phyloP scores from a whole-genome alignment of 2,888 invertebrate species.

The Crossocerus cetratus region DNA sequence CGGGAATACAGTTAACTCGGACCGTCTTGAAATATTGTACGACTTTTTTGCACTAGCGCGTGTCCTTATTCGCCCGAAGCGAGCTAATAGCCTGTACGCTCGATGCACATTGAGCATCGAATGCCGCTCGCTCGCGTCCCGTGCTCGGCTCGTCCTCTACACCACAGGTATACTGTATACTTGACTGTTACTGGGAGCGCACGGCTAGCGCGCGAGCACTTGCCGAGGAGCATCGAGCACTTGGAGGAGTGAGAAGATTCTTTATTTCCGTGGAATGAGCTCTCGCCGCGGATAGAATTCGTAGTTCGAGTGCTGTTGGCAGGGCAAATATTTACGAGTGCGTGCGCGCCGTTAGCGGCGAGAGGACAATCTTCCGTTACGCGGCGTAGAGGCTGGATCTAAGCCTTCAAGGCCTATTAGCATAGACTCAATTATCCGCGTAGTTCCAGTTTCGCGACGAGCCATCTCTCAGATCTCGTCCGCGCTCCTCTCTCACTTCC shows the following conservation, averaged over 20 bases:
- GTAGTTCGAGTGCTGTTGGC: no score
- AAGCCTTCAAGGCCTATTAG: background rate
- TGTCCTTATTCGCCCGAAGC: conserved; percentile 23
- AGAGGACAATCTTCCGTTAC: background rate
- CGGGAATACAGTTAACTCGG: conserved; percentile 47
- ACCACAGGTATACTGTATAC: no score
- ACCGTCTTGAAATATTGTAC: conserved; percentile 31
- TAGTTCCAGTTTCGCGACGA: conserved; percentile 18
- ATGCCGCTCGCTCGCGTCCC: background rate
- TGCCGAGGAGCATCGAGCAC: no score
- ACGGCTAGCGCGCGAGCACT: no score
- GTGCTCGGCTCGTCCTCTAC: no score
- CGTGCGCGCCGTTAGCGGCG: background rate
- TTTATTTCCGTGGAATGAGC: no score
- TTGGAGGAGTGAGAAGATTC: no score
- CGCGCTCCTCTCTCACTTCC: background rate
- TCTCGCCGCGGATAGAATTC: no score
- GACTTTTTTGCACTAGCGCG: conserved; percentile 28
- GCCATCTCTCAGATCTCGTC: background rate
- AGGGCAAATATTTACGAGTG: no score
- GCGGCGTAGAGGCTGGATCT: background rate
- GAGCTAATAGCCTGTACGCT: conserved; percentile 38
- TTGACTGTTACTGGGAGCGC: no score
- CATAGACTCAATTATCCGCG: background rate
- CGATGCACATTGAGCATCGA: conserved; percentile 19